phyloP scores from a whole-genome alignment of 1,140 invertebrate species.

The Ruditapes philippinarum region DNA sequence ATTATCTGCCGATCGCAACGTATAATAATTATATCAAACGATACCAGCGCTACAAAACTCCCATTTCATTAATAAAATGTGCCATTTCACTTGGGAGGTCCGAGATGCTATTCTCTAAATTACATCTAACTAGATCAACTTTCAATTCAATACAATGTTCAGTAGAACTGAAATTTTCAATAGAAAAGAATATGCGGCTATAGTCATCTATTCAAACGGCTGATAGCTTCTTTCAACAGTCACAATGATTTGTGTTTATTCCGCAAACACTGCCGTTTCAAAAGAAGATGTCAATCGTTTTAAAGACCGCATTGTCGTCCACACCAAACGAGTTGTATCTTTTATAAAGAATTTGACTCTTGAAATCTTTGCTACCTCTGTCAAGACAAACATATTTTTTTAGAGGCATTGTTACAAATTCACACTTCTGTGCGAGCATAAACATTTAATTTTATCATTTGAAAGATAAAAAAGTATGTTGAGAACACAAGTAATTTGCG shows the following conservation, averaged over 20 bases:
- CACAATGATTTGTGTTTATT: slow-evolving; percentile 38
- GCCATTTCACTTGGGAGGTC: slow-evolving; percentile 65
- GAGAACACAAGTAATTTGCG: slow-evolving; percentile 11
- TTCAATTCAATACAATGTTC: slow-evolving; percentile 22
- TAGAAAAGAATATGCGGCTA: background rate
- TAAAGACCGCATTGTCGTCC: background rate
- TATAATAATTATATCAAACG: slow-evolving; percentile 69
- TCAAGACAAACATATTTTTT: slow-evolving; percentile 16
- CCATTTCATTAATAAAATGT: slow-evolving; percentile 66
- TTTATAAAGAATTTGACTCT: background rate
- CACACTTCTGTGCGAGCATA: slow-evolving; percentile 33
- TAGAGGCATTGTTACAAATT: background rate
- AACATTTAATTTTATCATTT: slow-evolving; percentile 28
- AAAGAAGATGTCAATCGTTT: background rate
- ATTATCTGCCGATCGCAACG: slow-evolving; percentile 53
- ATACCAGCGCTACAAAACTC: slow-evolving; percentile 36
- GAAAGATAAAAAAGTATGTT: slow-evolving; percentile 12
- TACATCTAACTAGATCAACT: slow-evolving; percentile 57
- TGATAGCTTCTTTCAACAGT: slow-evolving; percentile 24
- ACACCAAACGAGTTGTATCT: background rate
- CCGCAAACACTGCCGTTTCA: slow-evolving; percentile 2
- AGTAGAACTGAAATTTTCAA: background rate
- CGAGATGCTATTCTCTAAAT: slow-evolving; percentile 48
- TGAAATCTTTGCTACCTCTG: background rate
- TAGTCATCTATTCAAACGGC: background rate